A percentile compares a stretch with the other conserved stretches of the same genome.
Evolutionary conservation across 2,113 vertebrate species (phyloP).

Genomic region (Lutjanus erythropterus): DNA sequence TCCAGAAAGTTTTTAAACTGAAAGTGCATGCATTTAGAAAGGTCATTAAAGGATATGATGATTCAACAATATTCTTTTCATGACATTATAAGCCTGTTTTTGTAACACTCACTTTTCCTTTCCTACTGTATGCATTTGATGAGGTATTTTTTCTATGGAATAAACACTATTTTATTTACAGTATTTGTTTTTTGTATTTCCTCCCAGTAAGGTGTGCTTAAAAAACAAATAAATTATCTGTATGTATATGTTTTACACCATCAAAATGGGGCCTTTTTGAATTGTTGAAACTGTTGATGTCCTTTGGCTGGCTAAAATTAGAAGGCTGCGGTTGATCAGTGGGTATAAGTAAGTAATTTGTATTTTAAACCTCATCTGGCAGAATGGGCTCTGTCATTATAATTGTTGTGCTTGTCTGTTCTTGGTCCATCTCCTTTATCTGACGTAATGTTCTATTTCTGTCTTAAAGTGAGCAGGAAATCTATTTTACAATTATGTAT

Average conservation of each 20-base stretch:
- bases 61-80: constrained; percentile 47
- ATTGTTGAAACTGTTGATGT: not conserved
- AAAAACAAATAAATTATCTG: not conserved
- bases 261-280: not conserved
- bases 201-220: not conserved
- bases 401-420: not conserved
- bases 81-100: constrained; percentile 46
- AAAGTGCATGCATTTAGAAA: constrained; percentile 76
- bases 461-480: not conserved
- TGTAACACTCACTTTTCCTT: constrained; percentile 62
- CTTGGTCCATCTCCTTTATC: not conserved
- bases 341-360: not conserved
- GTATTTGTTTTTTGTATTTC: constrained; percentile 43
- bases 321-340: constrained; percentile 1
- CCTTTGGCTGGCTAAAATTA: not conserved
- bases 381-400: not conserved
- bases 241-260: not conserved
- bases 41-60: constrained; percentile 45
- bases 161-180: constrained; percentile 81
- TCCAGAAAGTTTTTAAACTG: constrained; percentile 31
- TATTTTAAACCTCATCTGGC: constrained; percentile 15
- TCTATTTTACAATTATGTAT: not conserved
- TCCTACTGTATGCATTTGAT: constrained; percentile 58
- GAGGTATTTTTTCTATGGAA: constrained; percentile 67
- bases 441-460: not conserved